Evolutionary conservation across 2,797 vertebrate genomes (phyloP), one percentile per base, ranked within the genome.

Genomic region (Parotocinclus haroldoi): DNA sequence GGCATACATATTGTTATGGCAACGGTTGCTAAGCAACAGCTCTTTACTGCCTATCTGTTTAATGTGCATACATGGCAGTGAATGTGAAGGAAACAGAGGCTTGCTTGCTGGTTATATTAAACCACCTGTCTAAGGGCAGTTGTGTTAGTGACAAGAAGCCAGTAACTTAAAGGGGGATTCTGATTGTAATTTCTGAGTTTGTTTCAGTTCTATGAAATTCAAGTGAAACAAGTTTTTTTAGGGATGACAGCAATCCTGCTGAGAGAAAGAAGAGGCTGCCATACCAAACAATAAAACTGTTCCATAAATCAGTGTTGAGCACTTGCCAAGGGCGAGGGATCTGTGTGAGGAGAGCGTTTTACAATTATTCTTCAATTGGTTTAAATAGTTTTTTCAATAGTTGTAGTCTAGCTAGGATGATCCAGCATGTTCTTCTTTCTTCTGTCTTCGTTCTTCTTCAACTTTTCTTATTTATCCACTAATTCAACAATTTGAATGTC

Each of bases 21-120:
- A 63, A 87, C 85, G 11, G 86, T 88, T 86, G 78, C 85, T 72
- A 84, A 72, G 87, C 65, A 73, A 76, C 68, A 27, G 17, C n/a
- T 44, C 51, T 56, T 59, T 57, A 37, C 48, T 48, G n/a, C 13
- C 27, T 57, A 1, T 14, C 53, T 3, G 45, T 27, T 27, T 27
- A 27, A 27, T 27, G 27, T 5, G 27, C 27, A 27, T 27, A 27
- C 27, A 27, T 27, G 27, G 5, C 5, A 14, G 42, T 52, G 37
- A 48, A 54, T 14, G 37, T 27, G 58, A 27, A 63, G 39, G 36
- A 54, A 37, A 39, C 11, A 10, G 16, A 62, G 40, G 17, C 38
- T 18, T 11, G 38, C 42, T 58, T n/a, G 13, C 16, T 68, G 39
- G 55, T 63, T 27, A 42, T 4, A 9, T 55, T 40, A 45, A 44